Percentiles rank a stretch among this genome's conserved stretches.
phyloP scores from a whole-genome alignment of 2,797 vertebrate genomes.

The Trachurus trachurus region DNA sequence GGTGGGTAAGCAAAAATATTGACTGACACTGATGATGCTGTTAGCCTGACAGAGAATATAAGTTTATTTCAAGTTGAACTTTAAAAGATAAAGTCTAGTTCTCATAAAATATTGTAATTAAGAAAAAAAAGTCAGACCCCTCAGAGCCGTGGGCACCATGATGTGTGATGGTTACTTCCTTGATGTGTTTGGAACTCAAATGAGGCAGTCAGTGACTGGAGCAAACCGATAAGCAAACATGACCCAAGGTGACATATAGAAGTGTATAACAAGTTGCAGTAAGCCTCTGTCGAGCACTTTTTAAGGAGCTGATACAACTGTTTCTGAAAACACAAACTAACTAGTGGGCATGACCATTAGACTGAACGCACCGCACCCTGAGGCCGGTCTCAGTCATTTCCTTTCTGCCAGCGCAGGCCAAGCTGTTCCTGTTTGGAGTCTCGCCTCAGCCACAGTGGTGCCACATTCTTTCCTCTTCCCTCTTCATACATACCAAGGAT shows the following conservation, averaged over 20 bases:
- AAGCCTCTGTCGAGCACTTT: background rate
- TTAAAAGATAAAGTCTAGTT: background rate
- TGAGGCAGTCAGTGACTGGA: background rate
- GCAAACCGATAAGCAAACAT: background rate
- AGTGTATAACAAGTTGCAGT: background rate
- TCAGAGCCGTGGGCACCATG: background rate
- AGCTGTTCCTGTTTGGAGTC: slow-evolving; percentile 83
- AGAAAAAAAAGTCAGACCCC: background rate
- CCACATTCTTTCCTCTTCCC: slow-evolving; percentile 59
- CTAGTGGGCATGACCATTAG: slow-evolving; percentile 24
- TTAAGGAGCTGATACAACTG: background rate
- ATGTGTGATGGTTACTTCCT: background rate
- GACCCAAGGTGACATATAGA: background rate
- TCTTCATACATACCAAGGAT: slow-evolving; percentile 8
- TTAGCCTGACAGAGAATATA: background rate
- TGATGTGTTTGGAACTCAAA: background rate
- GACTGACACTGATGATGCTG: too few species aligned
- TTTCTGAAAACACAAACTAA: slow-evolving; percentile 4
- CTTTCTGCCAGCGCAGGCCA: slow-evolving; percentile 61
- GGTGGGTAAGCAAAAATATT: background rate
- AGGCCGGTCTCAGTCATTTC: slow-evolving; percentile 70
- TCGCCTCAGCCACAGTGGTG: slow-evolving; percentile 49
- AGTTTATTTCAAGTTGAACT: background rate
- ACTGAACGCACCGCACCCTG: slow-evolving; percentile 49
- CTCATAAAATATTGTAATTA: background rate